Conservation (phyloP, 2,797 vertebrate genomes). For the Gadopsis marmoratus region DNA sequence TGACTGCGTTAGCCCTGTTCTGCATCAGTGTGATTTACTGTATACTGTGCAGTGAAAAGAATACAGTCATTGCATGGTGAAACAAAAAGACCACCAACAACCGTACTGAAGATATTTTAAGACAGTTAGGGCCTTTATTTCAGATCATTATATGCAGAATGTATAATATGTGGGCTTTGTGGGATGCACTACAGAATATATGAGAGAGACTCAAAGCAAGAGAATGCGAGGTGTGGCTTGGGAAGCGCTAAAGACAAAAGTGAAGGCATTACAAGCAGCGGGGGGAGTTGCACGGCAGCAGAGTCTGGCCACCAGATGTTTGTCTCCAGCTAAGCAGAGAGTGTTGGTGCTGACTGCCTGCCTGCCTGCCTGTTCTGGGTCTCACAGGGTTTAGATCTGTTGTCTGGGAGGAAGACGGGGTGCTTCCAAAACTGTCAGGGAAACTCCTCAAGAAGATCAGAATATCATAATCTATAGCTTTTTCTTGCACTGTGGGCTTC, state of each 20-base stretch:
- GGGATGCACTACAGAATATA: conserved; percentile 43
- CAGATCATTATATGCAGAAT: conserved; percentile 42
- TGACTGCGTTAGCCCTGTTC: neutral
- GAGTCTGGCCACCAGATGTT: conserved; percentile 80
- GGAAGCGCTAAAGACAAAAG: conserved; percentile 57
- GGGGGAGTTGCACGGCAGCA: conserved; percentile 48
- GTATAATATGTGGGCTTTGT: conserved; percentile 46
- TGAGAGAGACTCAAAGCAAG: conserved; percentile 34
- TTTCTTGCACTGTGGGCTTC: conserved; percentile 21
- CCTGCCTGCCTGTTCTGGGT: conserved; percentile 47
- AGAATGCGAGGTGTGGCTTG: conserved; percentile 61
- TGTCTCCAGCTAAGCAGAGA: conserved; percentile 63
- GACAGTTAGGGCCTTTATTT: conserved; percentile 43
- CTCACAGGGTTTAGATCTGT: conserved; percentile 61
- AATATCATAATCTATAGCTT: conserved; percentile 26
- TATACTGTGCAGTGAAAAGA: neutral
- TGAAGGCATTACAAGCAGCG: conserved; percentile 50
- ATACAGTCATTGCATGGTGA: conserved; percentile 17
- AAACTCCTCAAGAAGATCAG: conserved; percentile 9
- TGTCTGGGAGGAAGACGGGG: conserved; percentile 54
- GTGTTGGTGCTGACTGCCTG: conserved; percentile 60
- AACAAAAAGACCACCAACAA: conserved; percentile 31
- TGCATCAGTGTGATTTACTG: neutral
- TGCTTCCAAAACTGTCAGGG: conserved; percentile 37
- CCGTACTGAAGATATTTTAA: conserved; percentile 41